Base-by-base conservation (phyloP, 2,797 vertebrate genomes). In the Propithecus perrieri region DNA sequence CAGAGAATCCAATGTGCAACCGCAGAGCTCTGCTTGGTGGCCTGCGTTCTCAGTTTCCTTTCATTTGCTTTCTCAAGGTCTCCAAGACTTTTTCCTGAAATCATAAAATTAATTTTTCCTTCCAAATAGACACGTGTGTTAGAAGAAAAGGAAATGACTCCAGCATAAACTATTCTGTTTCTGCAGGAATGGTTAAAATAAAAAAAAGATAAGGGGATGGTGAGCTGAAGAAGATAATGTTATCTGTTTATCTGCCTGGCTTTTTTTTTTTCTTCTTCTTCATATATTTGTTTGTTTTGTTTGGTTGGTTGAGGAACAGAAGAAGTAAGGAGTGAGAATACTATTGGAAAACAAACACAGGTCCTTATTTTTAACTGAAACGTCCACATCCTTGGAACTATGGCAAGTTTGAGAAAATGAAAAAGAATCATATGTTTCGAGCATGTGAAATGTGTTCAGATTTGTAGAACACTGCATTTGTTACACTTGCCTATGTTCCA, bases 1-100 rank as follows among this genome's bases (percentile, higher is more conserved):
- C 98, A 99, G 99, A 99, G 99, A 99, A 99, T 99, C 99, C 99
- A 99, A 99, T 99, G 99, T 99, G 99, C 99, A 99, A 99, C 99
- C 98, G 99, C 99, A 99, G 98, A 98, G 98, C 98, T 98, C 97
- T 98, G 98, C 99, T 99, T 99, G 99, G 98, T 99, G 99, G 99
- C 99, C 99, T 99, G 98, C 98, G 98, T 98, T 99, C 98, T 99
- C 97, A 83, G 98, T 98, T 99, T 98, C 98, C 97, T 98, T 99
- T 98, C 98, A 98, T 99, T 99, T 98, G 98, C 98, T 98, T 99
- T 98, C 98, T 98, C 98, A 98, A 98, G 99, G 98, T 99, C 99
- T 98, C 91, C 97, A 98, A 99, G 98, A 99, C 98, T 98, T 99
- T 98, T 99, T 97, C 98, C 98, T 98, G 98, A 98, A 98, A 98